Base-by-base conservation (phyloP, 2,113 vertebrate genomes). In the Nothobranchius kuhntae region DNA sequence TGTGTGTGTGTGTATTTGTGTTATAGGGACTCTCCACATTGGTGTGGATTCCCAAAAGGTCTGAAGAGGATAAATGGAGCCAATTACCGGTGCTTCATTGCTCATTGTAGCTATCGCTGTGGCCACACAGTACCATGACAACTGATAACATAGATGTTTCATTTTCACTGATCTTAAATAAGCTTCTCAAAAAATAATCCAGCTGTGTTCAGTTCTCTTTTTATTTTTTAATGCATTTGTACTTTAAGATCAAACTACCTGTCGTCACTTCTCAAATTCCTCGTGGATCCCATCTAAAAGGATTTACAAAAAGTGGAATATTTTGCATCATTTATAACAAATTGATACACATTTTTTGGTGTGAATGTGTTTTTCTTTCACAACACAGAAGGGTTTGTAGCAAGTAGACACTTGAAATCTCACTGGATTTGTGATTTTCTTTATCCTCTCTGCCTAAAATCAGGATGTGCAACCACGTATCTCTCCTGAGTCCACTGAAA, bases 1-100 rank as follows among this genome's bases (percentile, higher is more conserved):
- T 21, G 21, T 21, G 21, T 21, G 36, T 38, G 36, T 38, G 36
- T 38, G 36, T 38, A 0, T 38, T 38, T 65, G 10, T 59, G 35
- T 51, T 63, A 13, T 40, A 53, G 9, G 53, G 62, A 78, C 61
- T 35, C 65, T 14, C 50, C 52, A 46, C 45, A 68, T 75, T 70
- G 72, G 67, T 82, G 65, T 44, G 36, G 50, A 61, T 62, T 61
- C 61, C 74, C 74, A 40, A 38, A 78, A 78, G 69, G 62, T 76
- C 84, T 73, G 73, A 73, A 73, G 65, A 61, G 68, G 71, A 82
- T 82, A 73, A 80, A 85, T 82, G 77, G 68, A 74, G 71, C 65
- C 73, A 78, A 82, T 84, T 84, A 75, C 60, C 78, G 62, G 26
- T 68, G 26, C 62, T 73, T 68, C 59, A 54, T 4, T 15, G 12